phyloP scores from a whole-genome alignment of 1,140 invertebrate species.

The Hyposmocoma kahamanoa region DNA sequence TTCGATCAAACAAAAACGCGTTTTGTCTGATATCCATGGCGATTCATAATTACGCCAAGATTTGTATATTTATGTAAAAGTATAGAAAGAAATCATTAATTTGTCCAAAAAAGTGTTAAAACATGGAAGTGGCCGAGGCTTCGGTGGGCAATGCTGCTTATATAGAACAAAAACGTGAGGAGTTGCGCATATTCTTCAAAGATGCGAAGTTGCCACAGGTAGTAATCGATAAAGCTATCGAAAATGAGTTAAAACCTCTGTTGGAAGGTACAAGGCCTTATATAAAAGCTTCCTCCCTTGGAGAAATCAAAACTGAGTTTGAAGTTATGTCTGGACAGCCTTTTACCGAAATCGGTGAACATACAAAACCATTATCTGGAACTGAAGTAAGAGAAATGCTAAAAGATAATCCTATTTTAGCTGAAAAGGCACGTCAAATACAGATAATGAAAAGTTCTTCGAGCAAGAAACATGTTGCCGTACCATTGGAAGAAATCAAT shows the following conservation, averaged over 20 bases:
- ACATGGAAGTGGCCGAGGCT: constrained; percentile 17
- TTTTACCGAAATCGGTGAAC: constrained; percentile 49
- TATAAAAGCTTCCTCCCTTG: constrained; percentile 39
- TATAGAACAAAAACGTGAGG: constrained; percentile 44
- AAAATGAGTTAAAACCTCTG: constrained; percentile 54
- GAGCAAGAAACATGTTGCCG: constrained; percentile 20
- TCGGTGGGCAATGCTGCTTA: constrained; percentile 14
- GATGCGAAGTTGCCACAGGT: constrained; percentile 40
- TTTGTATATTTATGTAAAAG: constrained; percentile 16
- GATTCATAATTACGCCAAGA: constrained; percentile 11
- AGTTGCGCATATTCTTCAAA: constrained; percentile 48
- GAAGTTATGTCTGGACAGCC: constrained; percentile 65
- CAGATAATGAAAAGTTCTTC: constrained; percentile 43
- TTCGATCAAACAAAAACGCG: constrained; percentile 23
- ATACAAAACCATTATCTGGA: constrained; percentile 35
- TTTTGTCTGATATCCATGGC: constrained; percentile 18
- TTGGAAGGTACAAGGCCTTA: constrained; percentile 34
- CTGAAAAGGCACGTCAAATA: constrained; percentile 61
- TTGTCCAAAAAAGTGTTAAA: constrained; percentile 2
- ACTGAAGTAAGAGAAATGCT: constrained; percentile 52
- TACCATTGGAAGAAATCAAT: constrained; percentile 53
- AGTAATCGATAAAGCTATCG: constrained; percentile 42
- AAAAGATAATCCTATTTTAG: constrained; percentile 49
- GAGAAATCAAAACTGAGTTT: constrained; percentile 49
- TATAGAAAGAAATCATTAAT: constrained; percentile 5